Conservation (phyloP, 2,888 invertebrate genomes). For the Pecten maximus region DNA sequence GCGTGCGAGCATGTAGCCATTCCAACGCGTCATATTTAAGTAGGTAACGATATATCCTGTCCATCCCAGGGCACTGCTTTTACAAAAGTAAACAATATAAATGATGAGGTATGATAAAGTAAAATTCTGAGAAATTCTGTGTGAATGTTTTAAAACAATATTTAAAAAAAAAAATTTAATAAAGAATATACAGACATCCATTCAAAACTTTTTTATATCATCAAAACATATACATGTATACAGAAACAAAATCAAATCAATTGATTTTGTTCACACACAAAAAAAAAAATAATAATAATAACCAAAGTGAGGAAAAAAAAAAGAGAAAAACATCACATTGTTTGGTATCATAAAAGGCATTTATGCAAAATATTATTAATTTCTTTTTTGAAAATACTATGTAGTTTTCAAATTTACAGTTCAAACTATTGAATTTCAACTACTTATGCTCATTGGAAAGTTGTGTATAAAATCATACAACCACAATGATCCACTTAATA, state of each 20-base stretch:
- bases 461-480: neutral
- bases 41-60: neutral
- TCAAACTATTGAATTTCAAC: neutral
- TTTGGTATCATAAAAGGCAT: too few species aligned
- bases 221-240: neutral
- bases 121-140: slow-evolving; percentile 27
- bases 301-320: too few species aligned
- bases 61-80: neutral
- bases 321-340: too few species aligned
- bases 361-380: neutral
- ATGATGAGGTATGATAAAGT: slow-evolving; percentile 5
- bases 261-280: neutral
- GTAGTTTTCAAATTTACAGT: neutral
- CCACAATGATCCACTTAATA: neutral
- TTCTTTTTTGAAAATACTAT: neutral
- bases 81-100: slow-evolving; percentile 1
- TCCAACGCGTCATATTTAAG: neutral
- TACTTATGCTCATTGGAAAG: neutral
- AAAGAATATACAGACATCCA: too few species aligned
- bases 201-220: too few species aligned
- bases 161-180: neutral
- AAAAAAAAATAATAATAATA: neutral
- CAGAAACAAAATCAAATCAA: neutral
- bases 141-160: neutral
- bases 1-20: neutral